A percentile compares a stretch with the other conserved stretches of the same genome.
Evolutionary conservation across 2,797 vertebrate genomes (phyloP).

Genomic region (Protosalanx chinensis): DNA sequence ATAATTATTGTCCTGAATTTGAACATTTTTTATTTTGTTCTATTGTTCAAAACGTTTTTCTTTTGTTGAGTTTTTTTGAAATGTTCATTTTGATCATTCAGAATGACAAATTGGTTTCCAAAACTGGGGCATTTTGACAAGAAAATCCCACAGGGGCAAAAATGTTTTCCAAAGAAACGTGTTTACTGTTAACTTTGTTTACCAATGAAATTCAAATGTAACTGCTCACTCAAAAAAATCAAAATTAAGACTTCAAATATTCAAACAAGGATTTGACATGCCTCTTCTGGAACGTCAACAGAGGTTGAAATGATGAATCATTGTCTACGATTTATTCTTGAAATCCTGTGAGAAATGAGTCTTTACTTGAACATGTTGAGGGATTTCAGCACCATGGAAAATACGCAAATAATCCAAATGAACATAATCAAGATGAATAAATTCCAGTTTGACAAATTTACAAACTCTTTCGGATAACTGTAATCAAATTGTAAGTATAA

Average conservation of each 20-base stretch:
- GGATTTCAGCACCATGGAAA: too few relatives aligned
- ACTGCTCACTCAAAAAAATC: neutral
- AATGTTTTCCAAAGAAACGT: conserved; percentile 4
- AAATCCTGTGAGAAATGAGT: too few relatives aligned
- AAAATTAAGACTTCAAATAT: neutral
- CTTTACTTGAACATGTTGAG: too few relatives aligned
- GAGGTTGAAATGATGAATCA: too few relatives aligned
- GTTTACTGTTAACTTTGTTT: neutral
- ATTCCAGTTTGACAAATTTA: neutral
- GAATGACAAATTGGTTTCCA: conserved; percentile 17
- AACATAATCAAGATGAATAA: too few relatives aligned
- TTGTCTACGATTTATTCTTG: too few relatives aligned
- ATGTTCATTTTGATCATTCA: conserved; percentile 48
- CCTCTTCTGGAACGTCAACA: too few relatives aligned
- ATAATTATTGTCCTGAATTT: conserved; percentile 54
- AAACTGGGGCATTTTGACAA: neutral
- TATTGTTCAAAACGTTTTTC: conserved; percentile 41
- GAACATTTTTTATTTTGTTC: conserved; percentile 56
- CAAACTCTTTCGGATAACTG: neutral
- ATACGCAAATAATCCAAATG: too few relatives aligned
- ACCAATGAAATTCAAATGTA: neutral
- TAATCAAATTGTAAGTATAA: neutral
- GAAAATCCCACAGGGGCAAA: conserved; percentile 5
- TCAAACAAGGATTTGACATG: too few relatives aligned
- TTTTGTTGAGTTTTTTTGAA: conserved; percentile 41